Evolutionary conservation across 2,888 invertebrate genomes (phyloP).

Genomic region (Drosophila cognata): DNA sequence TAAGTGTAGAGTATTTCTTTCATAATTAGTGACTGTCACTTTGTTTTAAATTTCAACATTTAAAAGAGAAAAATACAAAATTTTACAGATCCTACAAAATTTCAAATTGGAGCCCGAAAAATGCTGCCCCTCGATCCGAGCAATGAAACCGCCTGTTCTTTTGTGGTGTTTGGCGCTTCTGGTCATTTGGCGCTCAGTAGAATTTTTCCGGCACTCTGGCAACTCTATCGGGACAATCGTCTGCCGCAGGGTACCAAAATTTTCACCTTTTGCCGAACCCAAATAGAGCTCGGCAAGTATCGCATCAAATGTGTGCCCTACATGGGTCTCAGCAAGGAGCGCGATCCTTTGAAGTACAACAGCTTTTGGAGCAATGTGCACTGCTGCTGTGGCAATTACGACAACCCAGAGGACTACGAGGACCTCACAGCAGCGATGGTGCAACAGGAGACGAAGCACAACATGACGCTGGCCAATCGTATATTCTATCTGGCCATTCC

Average conservation of each 20-base stretch:
- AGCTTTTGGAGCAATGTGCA: conserved; percentile 64
- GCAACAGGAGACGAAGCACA: conserved; percentile 53
- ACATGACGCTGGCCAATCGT: conserved; percentile 52
- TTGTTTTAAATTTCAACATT: not conserved
- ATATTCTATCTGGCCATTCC: conserved; percentile 67
- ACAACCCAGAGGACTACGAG: conserved; percentile 43
- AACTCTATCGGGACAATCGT: conserved; percentile 62
- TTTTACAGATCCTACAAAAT: not conserved
- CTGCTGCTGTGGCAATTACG: conserved; percentile 50
- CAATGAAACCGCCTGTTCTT: conserved; percentile 61
- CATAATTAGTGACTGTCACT: not conserved
- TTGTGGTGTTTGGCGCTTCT: conserved; percentile 68
- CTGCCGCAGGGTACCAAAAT: conserved; percentile 60
- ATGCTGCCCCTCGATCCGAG: conserved; percentile 57
- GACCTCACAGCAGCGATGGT: conserved; percentile 38
- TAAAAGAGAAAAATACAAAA: not conserved
- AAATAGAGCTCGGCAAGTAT: conserved; percentile 31
- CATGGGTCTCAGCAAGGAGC: conserved; percentile 51
- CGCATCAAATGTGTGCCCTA: conserved; percentile 60
- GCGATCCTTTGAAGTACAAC: conserved; percentile 58
- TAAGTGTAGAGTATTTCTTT: not conserved
- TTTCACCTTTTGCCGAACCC: conserved; percentile 55
- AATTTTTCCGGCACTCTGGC: conserved; percentile 64
- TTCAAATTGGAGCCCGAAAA: not conserved
- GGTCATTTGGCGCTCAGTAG: conserved; percentile 48